Conservation (phyloP, 2,888 invertebrate genomes). For the Melanostoma scalare region DNA sequence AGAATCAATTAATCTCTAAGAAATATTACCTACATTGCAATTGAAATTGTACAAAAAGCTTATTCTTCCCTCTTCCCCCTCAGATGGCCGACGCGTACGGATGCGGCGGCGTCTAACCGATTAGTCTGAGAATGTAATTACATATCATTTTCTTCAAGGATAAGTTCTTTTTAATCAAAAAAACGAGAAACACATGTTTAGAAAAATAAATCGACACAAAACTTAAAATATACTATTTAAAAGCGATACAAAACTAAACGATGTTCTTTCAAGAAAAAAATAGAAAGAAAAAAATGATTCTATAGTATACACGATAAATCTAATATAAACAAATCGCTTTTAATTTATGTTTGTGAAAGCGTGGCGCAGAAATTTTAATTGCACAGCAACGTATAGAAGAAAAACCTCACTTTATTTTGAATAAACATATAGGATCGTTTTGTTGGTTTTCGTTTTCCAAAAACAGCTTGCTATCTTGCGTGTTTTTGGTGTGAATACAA, state of each 20-base stretch:
- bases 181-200: constrained; percentile 14
- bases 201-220: constrained; percentile 30
- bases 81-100: too few relatives aligned
- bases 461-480: constrained; percentile 45
- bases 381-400: constrained; percentile 60
- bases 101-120: too few relatives aligned
- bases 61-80: too few relatives aligned
- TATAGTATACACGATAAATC: constrained; percentile 48
- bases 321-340: constrained; percentile 49
- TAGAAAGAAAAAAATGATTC: constrained; percentile 12
- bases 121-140: too few relatives aligned
- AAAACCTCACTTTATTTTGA: constrained; percentile 59
- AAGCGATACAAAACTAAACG: constrained; percentile 1
- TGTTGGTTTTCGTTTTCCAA: constrained; percentile 16
- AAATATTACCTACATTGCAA: too few relatives aligned
- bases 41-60: too few relatives aligned
- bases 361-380: constrained; percentile 72
- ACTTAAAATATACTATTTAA: constrained; percentile 26
- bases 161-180: constrained; percentile 1
- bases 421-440: constrained; percentile 40
- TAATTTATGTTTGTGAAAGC: constrained; percentile 68
- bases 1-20: too few relatives aligned
- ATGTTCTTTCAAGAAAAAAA: not conserved
- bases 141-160: constrained; percentile 8
- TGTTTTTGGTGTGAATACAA: constrained; percentile 1